Evolutionary conservation across 2,797 vertebrate genomes (phyloP), one percentile per base, ranked within the genome.

Genomic region (Microchirus variegatus): DNA sequence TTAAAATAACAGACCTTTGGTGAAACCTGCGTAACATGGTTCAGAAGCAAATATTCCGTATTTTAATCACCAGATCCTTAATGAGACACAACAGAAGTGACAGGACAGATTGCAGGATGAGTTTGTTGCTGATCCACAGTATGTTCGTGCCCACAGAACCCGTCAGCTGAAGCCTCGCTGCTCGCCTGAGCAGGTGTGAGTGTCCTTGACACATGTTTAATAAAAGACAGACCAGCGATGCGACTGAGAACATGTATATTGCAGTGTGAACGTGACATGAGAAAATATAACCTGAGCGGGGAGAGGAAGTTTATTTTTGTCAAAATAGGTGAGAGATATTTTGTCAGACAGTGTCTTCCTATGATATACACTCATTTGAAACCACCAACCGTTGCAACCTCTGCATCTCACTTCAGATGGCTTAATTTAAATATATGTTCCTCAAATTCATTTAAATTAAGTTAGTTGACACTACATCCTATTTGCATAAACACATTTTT

Each of bases 11-110:
- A 73, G 70, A 67, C 22, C 63, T 43, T 50, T 13, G 15, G 10
- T 15, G 37, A 52, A 44, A 44, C 16, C 3, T 35, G 52, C 14
- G 10, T 45, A 47, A 18, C 14, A 18, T 26, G 51, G 58, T 50
- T 15, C 47, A 7, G 35, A 74, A 49, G 67, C 16, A 69, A 37
- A 75, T 40, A 14, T 10, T 68, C 35, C 48, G 41, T 58, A 36
- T 83, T 75, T 74, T 58, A 82, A 83, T 84, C 56, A 71, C 9
- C 70, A 55, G 62, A 46, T 55, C 49, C 56, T 73, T 70, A 61
- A 70, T 78, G 75, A 84, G 82, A 87, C 81, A 77, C 66, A 11
- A 26, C 74, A 78, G 55, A 82, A 77, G 63, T 78, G 81, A 86
- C 75, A 52, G 71, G 72, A 82, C 89, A 88, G 86, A 82, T 84